Percentiles rank a stretch among this genome's conserved stretches.
These are phyloP conservation scores for Crotalus adamanteus DNA, from an alignment of 2,797 vertebrate genomes.

Conservation along the genomic window DNA sequence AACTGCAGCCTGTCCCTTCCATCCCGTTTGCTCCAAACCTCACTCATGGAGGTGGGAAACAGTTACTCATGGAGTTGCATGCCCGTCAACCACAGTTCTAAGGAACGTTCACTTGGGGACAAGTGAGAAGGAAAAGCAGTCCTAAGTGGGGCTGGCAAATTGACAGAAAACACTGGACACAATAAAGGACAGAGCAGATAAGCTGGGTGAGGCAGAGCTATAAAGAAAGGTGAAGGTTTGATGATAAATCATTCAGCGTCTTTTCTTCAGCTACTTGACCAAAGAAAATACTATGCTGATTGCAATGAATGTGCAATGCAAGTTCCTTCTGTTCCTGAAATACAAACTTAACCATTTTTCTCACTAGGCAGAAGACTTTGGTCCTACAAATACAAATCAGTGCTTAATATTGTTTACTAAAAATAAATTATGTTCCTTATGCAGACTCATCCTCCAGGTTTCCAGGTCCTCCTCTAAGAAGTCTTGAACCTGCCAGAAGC, in stretches of 20 bases:
- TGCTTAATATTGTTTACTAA: neutral
- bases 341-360: neutral
- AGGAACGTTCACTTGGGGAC: neutral
- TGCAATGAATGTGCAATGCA: neutral
- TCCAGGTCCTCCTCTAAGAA: neutral
- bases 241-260: neutral
- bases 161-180: constrained; percentile 8
- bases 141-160: neutral
- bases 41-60: accelerated
- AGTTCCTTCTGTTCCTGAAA: neutral
- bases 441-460: neutral
- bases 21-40: neutral
- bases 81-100: neutral
- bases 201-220: neutral
- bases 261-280: neutral
- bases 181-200: constrained; percentile 20
- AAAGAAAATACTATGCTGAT: neutral
- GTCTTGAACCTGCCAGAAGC: neutral
- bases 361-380: neutral
- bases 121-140: neutral
- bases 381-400: neutral
- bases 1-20: neutral
- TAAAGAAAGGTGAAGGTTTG: constrained; percentile 18
- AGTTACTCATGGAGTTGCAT: neutral
- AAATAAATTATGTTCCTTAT: neutral